A percentile compares a stretch with the other conserved stretches of the same genome.
phyloP scores from a whole-genome alignment of 2,113 vertebrate species.

The Sylvietta virens region DNA sequence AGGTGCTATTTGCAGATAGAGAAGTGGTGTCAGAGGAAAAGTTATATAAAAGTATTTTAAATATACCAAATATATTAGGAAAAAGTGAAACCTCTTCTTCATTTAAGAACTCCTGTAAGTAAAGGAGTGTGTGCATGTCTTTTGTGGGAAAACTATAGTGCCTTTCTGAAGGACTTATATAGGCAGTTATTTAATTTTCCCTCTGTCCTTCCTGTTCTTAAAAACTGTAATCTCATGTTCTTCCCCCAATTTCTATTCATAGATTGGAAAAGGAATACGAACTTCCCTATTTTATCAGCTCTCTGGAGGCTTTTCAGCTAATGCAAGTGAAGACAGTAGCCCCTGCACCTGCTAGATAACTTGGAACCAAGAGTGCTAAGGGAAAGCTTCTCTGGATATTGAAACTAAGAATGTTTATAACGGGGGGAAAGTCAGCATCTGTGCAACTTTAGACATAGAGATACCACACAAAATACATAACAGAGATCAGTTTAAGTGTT shows the following conservation, averaged over 20 bases:
- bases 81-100: not conserved
- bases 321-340: constrained; percentile 21
- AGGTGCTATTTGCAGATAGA: not conserved
- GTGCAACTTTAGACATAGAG: not conserved
- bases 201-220: not conserved
- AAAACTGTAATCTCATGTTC: constrained; percentile 2
- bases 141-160: not conserved
- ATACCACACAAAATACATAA: not conserved
- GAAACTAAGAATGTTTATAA: not conserved
- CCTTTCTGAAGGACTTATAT: not conserved
- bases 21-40: not conserved
- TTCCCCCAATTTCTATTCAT: constrained; percentile 36
- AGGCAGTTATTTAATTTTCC: not conserved
- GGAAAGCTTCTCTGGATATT: not conserved
- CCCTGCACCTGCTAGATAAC: constrained; percentile 33
- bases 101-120: not conserved
- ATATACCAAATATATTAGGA: not conserved
- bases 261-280: constrained; percentile 62
- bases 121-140: not conserved
- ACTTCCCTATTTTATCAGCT: constrained; percentile 58
- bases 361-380: not conserved
- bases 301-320: constrained; percentile 56
- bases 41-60: not conserved
- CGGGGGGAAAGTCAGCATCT: not conserved
- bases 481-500: not conserved